Conservation (phyloP, 1,140 invertebrate genomes). For the Platorchestia sp. region DNA sequence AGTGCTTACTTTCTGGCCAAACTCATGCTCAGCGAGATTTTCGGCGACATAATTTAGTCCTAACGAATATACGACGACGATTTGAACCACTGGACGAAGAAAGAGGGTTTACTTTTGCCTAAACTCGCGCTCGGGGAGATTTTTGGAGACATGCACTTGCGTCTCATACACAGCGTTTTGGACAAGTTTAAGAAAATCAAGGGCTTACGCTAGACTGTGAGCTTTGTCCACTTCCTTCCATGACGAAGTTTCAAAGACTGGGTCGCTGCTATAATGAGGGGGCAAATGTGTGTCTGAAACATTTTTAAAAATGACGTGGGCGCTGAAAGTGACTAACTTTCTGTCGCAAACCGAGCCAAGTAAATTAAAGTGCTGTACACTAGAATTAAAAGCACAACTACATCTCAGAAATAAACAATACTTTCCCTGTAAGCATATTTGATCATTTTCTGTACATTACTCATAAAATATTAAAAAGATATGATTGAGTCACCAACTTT, state of each 20-base stretch:
- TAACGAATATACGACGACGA: background rate
- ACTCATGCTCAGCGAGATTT: background rate
- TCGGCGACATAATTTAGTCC: background rate
- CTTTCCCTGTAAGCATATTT: background rate
- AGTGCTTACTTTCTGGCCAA: conserved; percentile 20
- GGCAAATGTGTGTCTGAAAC: background rate
- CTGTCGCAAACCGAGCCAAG: no score
- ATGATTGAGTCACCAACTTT: no score
- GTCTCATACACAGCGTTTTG: background rate
- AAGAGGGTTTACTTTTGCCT: background rate
- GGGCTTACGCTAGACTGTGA: background rate
- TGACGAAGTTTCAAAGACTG: background rate
- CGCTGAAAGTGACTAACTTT: background rate
- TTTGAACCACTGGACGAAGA: background rate
- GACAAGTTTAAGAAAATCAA: background rate
- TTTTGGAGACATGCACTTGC: background rate
- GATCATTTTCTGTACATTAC: no score
- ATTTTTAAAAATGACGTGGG: background rate
- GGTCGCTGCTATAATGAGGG: background rate
- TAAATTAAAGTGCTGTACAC: background rate
- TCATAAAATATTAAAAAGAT: no score
- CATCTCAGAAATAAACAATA: background rate
- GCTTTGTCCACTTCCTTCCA: background rate
- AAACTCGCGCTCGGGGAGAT: background rate
- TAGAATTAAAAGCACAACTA: background rate